Conservation (phyloP, 2,888 invertebrate species). For the Eupithecia vulgata region DNA sequence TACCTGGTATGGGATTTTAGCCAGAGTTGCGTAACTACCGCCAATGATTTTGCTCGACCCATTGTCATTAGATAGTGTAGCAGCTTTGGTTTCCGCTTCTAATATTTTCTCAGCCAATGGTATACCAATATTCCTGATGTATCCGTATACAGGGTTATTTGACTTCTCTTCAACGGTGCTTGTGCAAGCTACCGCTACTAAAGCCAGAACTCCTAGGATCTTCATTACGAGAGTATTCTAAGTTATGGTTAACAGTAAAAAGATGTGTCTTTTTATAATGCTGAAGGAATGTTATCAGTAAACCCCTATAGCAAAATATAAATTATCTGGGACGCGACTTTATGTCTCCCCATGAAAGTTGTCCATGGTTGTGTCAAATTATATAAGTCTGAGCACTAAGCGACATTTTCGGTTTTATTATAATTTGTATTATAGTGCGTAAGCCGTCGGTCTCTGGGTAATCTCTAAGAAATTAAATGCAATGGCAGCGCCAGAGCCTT, state of each 20-base stretch:
- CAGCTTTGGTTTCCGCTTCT: conserved; percentile 34
- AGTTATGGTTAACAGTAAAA: background rate
- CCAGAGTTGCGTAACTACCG: conserved; percentile 5
- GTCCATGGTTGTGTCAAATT: too few species aligned
- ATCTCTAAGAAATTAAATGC: too few species aligned
- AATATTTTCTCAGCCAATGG: conserved; percentile 32
- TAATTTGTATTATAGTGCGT: too few species aligned
- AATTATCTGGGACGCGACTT: conserved; percentile 1
- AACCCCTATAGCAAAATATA: background rate
- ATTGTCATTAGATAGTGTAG: background rate
- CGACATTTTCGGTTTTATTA: background rate
- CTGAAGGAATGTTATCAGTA: background rate
- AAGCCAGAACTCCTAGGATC: conserved; percentile 27
- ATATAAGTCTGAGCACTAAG: background rate
- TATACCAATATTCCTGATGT: conserved; percentile 29
- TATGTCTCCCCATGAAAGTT: background rate
- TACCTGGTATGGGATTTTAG: conserved; percentile 15
- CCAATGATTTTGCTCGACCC: conserved; percentile 14
- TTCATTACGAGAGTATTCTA: conserved; percentile 33
- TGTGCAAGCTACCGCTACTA: conserved; percentile 29
- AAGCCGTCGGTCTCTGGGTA: too few species aligned
- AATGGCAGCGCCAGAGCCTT: too few species aligned
- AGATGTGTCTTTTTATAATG: conserved; percentile 1
- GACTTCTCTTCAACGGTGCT: background rate
- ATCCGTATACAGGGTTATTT: conserved; percentile 13